phyloP scores from a whole-genome alignment of 2,797 vertebrate genomes.

The Tokudaia muenninki region DNA sequence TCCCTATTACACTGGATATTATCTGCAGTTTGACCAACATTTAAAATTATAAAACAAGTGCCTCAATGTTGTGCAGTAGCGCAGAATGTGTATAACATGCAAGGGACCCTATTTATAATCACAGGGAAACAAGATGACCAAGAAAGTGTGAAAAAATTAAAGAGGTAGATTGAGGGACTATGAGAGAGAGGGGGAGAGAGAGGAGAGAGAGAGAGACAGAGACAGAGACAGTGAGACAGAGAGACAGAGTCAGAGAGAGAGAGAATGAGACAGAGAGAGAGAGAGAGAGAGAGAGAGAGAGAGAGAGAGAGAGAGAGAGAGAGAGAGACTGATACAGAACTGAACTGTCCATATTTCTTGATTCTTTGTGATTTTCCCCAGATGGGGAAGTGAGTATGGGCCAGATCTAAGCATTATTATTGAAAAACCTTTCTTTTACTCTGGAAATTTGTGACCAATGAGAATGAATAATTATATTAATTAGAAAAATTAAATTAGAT shows the following conservation, averaged over 20 bases:
- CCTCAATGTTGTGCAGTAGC: background rate
- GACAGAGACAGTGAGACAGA: background rate
- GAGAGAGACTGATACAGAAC: background rate
- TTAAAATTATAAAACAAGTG: background rate
- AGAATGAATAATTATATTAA: constrained; percentile 21
- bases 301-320: background rate
- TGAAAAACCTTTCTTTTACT: background rate
- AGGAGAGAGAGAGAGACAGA: background rate
- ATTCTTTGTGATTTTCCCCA: constrained; percentile 18
- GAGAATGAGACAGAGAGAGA: background rate
- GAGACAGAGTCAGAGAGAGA: background rate
- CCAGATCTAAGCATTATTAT: background rate
- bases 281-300: background rate
- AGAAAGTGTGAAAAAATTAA: background rate
- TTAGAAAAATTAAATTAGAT: constrained; percentile 31
- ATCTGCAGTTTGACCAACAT: background rate
- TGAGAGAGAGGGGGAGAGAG: background rate
- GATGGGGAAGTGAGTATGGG: background rate
- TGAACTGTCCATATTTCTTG: background rate
- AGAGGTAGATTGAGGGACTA: background rate
- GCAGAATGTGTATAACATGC: background rate
- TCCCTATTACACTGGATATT: background rate
- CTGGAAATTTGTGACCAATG: background rate
- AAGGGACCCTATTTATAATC: background rate
- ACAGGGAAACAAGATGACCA: background rate